Base-by-base conservation (phyloP, 2,888 invertebrate genomes). In the Harpalus rubripes region DNA sequence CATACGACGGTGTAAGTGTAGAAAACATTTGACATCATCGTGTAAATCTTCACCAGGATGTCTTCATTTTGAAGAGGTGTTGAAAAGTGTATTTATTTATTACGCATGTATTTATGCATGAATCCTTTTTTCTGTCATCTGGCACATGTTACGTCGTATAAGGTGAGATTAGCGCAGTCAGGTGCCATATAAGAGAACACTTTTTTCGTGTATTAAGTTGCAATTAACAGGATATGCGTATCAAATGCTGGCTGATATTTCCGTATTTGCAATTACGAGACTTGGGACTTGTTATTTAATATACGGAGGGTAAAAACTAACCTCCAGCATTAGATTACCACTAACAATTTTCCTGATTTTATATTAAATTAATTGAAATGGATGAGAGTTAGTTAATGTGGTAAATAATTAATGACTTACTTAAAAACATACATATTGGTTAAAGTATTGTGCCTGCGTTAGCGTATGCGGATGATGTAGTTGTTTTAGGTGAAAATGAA, bases 161-260 rank as follows among this genome's bases (percentile, higher is more conserved):
- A 18, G 16, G 63, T 63, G 26, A 63, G 10, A 61, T 10, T 16
- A 61, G 26, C 12, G 68, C 39, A n/a, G n/a, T 12, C 68, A 68
- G 68, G 68, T 68, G 39, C 68, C 39, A 68, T 68, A 68, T 68
- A 63, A 63, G 63, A 26, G 63, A 5, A 12, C 63, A 0, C 32
- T 68, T 68, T 32, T 68, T 65, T 39, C 22, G 32, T 39, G 59
- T 15, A 68, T 15, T 68, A 39, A 32, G 12, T 26, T 68, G 68
- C 32, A 68, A 68, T 68, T 15, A 39, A 68, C 39, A 68, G 68
- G 68, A 68, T 68, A 39, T 68, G 39, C 32, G 39, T 68, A 68
- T 68, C 68, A 68, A 15, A 68, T 68, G 68, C 26, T 68, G 41
- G 32, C 5, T 68, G 68, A 68, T 68, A 68, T 68, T 68, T 68